phyloP scores from a whole-genome alignment of 2,888 invertebrate species.

The Epinotia nisella region DNA sequence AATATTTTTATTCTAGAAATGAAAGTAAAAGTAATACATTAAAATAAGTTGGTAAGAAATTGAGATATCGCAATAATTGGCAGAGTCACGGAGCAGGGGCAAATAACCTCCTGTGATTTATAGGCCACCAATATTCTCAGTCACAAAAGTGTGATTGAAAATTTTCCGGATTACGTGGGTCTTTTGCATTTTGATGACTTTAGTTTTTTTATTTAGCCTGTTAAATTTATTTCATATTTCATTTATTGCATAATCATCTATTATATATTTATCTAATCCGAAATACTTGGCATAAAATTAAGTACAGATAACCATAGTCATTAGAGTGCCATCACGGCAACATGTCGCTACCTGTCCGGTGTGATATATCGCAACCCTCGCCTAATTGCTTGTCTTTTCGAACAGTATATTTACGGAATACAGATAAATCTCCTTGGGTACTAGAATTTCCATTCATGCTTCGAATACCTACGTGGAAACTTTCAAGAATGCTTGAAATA shows the following conservation, averaged over 20 bases:
- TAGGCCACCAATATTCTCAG: not conserved
- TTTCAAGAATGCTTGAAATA: no score
- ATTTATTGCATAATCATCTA: no score
- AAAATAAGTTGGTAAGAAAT: no score
- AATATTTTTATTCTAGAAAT: no score
- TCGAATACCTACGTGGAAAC: no score
- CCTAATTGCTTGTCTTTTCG: slow-evolving; percentile 70
- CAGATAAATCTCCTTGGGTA: slow-evolving; percentile 37
- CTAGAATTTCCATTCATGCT: not conserved
- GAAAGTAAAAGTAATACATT: no score
- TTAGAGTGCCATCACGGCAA: slow-evolving; percentile 66
- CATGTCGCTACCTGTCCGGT: slow-evolving; percentile 69
- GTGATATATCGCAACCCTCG: slow-evolving; percentile 66
- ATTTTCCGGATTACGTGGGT: not conserved
- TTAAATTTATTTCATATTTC: no score
- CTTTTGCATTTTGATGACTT: no score
- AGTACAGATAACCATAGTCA: slow-evolving; percentile 53
- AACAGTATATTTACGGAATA: slow-evolving; percentile 50
- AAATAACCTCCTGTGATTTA: not conserved
- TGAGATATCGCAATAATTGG: no score
- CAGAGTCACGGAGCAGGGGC: not conserved
- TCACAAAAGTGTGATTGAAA: not conserved
- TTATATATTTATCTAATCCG: no score
- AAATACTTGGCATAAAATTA: slow-evolving; percentile 35
- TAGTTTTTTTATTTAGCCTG: no score